A percentile compares a stretch with the other conserved stretches of the same genome.
Conservation (phyloP, 2,888 invertebrate genomes). For the Mantis religiosa region DNA sequence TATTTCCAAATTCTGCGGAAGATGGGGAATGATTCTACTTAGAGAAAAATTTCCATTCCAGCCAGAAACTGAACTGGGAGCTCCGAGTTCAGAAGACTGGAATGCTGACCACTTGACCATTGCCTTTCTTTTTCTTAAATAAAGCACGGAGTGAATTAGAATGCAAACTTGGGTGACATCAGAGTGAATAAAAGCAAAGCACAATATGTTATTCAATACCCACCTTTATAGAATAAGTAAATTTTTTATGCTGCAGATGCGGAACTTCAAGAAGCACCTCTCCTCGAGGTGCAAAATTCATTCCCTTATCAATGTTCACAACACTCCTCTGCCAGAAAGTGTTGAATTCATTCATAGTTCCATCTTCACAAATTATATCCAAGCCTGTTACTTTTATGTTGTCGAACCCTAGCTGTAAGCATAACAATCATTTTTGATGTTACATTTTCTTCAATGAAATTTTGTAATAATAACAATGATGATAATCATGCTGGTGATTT, state of each 20-base stretch:
- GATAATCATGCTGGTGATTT: too few relatives aligned
- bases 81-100: too few relatives aligned
- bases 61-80: too few relatives aligned
- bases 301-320: slow-evolving; percentile 71
- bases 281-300: slow-evolving; percentile 78
- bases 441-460: not conserved
- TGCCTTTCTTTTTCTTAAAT: too few relatives aligned
- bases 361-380: slow-evolving; percentile 43
- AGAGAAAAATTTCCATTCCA: too few relatives aligned
- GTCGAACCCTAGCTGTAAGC: slow-evolving; percentile 56
- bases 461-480: too few relatives aligned
- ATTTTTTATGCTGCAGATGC: slow-evolving; percentile 72
- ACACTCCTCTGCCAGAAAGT: slow-evolving; percentile 80
- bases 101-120: too few relatives aligned
- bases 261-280: slow-evolving; percentile 68
- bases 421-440: not conserved
- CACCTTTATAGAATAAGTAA: slow-evolving; percentile 51
- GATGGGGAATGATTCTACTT: too few relatives aligned
- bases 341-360: slow-evolving; percentile 50
- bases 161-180: too few relatives aligned
- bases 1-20: too few relatives aligned
- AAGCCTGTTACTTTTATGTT: slow-evolving; percentile 59
- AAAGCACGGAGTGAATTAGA: too few relatives aligned
- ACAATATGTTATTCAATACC: too few relatives aligned
- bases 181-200: not conserved